phyloP scores from a whole-genome alignment of 2,888 invertebrate species.

The Drosophila tanythrix region DNA sequence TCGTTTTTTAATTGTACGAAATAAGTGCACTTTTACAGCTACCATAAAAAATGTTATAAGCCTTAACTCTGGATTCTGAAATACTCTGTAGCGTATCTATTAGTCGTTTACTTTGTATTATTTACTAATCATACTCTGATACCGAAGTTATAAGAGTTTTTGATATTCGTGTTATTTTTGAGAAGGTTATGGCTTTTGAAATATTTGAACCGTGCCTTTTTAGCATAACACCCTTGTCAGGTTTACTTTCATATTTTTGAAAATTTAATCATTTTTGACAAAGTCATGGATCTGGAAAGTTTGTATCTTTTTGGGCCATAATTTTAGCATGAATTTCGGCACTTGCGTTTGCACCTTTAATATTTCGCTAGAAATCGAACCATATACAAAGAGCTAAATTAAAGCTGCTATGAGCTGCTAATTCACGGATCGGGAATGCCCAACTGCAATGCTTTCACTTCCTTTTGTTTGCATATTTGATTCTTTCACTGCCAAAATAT shows the following conservation, averaged over 20 bases:
- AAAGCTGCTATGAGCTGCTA: neutral
- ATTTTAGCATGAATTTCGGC: neutral
- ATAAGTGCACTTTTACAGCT: neutral
- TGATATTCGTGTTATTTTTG: neutral
- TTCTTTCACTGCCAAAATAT: slow-evolving; percentile 14
- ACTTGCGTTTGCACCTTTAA: neutral
- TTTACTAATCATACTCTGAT: neutral
- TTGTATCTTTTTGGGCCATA: neutral
- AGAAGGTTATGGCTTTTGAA: neutral
- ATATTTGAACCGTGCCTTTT: neutral
- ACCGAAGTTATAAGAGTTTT: neutral
- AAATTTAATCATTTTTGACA: neutral
- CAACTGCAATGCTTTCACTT: neutral
- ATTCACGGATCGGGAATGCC: neutral
- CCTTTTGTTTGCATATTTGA: slow-evolving; percentile 9
- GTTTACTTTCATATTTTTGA: neutral
- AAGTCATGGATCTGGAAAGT: neutral
- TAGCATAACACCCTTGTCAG: neutral
- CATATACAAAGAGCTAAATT: neutral
- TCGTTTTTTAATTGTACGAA: neutral
- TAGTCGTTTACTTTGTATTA: neutral
- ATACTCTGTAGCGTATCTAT: neutral
- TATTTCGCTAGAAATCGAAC: neutral
- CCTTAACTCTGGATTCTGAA: neutral
- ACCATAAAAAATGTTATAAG: neutral